These are phyloP conservation scores for Cinclus mexicanus DNA, from an alignment of 2,113 vertebrate species.

Conservation along the genomic window DNA sequence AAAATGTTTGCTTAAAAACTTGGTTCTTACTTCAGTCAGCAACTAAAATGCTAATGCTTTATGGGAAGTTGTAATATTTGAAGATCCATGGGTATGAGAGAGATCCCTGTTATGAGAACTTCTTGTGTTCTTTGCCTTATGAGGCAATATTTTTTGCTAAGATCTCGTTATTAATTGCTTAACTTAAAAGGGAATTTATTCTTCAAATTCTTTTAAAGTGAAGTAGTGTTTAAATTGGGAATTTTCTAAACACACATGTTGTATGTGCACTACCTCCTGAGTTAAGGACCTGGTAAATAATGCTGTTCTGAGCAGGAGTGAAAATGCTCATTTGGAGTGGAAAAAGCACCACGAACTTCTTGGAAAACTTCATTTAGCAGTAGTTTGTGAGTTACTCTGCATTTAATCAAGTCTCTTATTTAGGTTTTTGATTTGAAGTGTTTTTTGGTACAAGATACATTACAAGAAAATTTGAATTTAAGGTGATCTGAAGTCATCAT, in stretches of 20 bases:
- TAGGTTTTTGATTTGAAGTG: neutral
- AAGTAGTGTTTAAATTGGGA: neutral
- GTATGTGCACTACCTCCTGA: neutral
- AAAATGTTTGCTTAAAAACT: neutral
- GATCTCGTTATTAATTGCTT: neutral
- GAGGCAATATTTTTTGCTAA: neutral
- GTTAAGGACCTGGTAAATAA: neutral
- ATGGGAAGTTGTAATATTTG: neutral
- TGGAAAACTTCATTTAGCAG: neutral
- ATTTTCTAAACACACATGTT: neutral
- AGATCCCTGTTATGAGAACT: neutral
- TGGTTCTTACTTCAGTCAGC: neutral
- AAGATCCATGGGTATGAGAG: neutral
- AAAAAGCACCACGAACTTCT: rapidly evolving
- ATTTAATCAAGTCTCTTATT: neutral
- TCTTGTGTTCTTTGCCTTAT: neutral
- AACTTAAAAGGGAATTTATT: neutral
- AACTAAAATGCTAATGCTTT: neutral
- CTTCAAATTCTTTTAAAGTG: neutral
- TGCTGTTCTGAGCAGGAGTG: neutral
- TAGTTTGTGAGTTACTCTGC: neutral
- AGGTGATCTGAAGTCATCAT: neutral
- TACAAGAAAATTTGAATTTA: neutral
- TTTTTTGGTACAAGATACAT: neutral
- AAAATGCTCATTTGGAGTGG: neutral